Percentiles rank a stretch among this genome's conserved stretches.
phyloP scores from a whole-genome alignment of 2,797 vertebrate species.

The Peromyscus nudipes region DNA sequence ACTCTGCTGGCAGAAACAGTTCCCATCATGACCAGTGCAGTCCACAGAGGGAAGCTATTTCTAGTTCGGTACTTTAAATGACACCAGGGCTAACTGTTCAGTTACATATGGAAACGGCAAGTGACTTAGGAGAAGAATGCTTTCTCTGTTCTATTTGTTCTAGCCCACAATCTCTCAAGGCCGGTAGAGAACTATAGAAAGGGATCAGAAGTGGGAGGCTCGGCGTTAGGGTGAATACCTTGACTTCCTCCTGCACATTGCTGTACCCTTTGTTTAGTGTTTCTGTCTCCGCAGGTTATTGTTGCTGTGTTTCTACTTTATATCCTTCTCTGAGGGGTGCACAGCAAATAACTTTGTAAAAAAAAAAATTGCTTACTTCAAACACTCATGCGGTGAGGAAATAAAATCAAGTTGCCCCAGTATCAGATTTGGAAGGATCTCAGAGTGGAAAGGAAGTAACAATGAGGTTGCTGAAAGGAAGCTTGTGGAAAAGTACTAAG shows the following conservation, averaged over 20 bases:
- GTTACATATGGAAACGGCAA: neutral
- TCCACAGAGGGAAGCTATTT: neutral
- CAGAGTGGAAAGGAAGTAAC: constrained; percentile 30
- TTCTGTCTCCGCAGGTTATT: neutral
- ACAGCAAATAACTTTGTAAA: constrained; percentile 27
- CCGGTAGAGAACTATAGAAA: neutral
- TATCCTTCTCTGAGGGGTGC: neutral
- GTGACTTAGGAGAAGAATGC: neutral
- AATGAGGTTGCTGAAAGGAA: neutral
- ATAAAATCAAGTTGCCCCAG: constrained; percentile 41
- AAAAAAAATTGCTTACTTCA: constrained; percentile 24
- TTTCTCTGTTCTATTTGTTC: neutral
- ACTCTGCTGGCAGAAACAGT: neutral
- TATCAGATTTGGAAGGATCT: constrained; percentile 68
- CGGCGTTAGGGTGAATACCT: neutral
- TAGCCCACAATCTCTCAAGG: neutral
- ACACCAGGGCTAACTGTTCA: neutral
- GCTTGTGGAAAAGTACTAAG: constrained; percentile 60
- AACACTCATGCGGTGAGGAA: constrained; percentile 34
- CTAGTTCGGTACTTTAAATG: neutral
- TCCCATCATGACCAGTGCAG: neutral
- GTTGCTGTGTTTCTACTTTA: constrained; percentile 6
- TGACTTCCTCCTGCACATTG: neutral
- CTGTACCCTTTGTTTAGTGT: neutral
- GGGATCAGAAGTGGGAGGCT: neutral